Base-by-base conservation (phyloP, 2,113 vertebrate genomes). In the Sterna hirundo region DNA sequence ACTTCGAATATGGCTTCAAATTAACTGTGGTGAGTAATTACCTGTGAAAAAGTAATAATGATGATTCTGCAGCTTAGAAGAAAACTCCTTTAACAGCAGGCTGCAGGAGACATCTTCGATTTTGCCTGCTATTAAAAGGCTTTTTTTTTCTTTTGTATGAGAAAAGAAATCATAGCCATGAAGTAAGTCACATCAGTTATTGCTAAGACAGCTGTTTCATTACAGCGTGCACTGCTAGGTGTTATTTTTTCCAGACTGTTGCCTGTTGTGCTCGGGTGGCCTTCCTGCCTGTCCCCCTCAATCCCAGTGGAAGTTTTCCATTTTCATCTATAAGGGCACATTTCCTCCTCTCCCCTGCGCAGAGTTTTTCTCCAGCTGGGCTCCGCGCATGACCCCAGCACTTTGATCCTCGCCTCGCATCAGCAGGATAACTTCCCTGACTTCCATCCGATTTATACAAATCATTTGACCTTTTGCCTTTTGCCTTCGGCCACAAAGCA, bases 11-110 rank as follows among this genome's bases (percentile, higher is more conserved):
- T 9, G 13, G 66, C 92, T 97, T 97, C 91, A 97, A 95, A 97
- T 97, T 93, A 97, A 96, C 91, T 94, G 80, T 57, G 70, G 84
- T 83, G 93, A 98, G 96, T 97, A 98, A 98, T 96, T 96, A 95
- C 86, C 93, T 95, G 86, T 88, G 88, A 93, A 95, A 89, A 27
- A 62, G 46, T 58, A 85, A 82, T 52, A 51, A 64, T 9, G 30
- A 44, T 62, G 64, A 64, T 40, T 88, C 87, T 32, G 55, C 47
- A 23, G 57, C 65, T 97, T 62, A 95, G 91, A 95, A 95, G 91
- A 71, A 96, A 97, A 88, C 65, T 80, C 75, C 93, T 94, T 94
- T 93, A 96, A 95, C 83, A 96, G 68, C 3, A 0, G 57, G 80
- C 93, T 96, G 92, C 92, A 89, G 88, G 79, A 88, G 64, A 88